These are phyloP conservation scores for Triplophysa rosa DNA, from an alignment of 2,113 vertebrate genomes.

Conservation along the genomic window DNA sequence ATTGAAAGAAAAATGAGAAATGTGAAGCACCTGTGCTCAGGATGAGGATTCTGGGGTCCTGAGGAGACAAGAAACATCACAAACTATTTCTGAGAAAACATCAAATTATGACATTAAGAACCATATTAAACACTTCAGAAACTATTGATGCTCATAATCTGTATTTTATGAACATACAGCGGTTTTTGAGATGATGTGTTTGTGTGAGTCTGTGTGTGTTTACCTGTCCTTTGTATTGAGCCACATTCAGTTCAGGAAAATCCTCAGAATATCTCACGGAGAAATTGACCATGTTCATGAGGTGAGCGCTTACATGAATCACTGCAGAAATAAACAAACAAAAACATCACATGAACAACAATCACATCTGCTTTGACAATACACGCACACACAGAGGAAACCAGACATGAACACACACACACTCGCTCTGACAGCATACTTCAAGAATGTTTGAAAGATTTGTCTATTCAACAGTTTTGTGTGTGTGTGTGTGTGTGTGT, in stretches of 20 bases:
- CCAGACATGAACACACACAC: constrained; percentile 37
- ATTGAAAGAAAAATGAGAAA: neutral
- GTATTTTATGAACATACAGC: too few relatives aligned
- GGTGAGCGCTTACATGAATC: constrained; percentile 92
- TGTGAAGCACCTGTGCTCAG: constrained; percentile 80
- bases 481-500: neutral
- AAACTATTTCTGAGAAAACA: neutral
- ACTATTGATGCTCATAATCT: too few relatives aligned
- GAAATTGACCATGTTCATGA: constrained; percentile 89
- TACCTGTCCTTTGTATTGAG: constrained; percentile 90
- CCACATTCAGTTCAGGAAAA: constrained; percentile 85
- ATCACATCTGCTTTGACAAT: neutral
- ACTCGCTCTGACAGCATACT: constrained; percentile 60
- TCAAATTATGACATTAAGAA: neutral
- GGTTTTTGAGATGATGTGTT: too few relatives aligned
- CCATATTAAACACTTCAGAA: neutral
- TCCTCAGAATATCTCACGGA: constrained; percentile 85
- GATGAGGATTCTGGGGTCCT: constrained; percentile 85
- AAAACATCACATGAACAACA: neutral
- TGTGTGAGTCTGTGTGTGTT: constrained; percentile 35
- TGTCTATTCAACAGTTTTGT: constrained; percentile 56
- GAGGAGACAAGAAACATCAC: constrained; percentile 31
- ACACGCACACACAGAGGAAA: constrained; percentile 20
- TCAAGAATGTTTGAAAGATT: constrained; percentile 56
- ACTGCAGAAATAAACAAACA: constrained; percentile 66